A percentile compares a stretch with the other conserved stretches of the same genome.
These are phyloP conservation scores for Lepisosteus osseus DNA, from an alignment of 2,113 vertebrate species.

Conservation along the genomic window DNA sequence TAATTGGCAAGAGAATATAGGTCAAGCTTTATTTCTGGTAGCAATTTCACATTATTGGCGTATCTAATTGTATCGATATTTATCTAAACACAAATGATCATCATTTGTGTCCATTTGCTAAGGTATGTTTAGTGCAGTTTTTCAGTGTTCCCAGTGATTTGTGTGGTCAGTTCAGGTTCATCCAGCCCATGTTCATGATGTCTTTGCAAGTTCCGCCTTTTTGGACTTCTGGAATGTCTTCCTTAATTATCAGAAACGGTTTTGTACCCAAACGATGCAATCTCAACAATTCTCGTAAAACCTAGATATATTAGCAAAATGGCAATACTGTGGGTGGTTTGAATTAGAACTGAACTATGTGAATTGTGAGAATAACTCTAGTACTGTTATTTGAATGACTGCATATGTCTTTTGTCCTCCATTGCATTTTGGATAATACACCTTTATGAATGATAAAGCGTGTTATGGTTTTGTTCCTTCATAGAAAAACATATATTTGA, in stretches of 20 bases:
- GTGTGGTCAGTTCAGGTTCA: too few species aligned
- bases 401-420: constrained; percentile 35
- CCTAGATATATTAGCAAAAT: constrained; percentile 37
- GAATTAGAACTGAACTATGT: constrained; percentile 44
- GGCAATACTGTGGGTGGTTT: constrained; percentile 54
- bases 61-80: too few species aligned
- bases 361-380: constrained; percentile 28
- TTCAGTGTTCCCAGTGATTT: too few species aligned
- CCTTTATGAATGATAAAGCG: constrained; percentile 28
- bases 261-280: constrained; percentile 6
- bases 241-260: constrained; percentile 35
- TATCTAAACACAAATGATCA: too few species aligned
- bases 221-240: constrained; percentile 40
- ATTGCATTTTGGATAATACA: constrained; percentile 16
- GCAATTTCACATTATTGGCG: too few species aligned
- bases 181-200: too few species aligned
- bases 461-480: constrained; percentile 20
- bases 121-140: too few species aligned
- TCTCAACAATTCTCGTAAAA: constrained; percentile 26
- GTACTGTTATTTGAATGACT: constrained; percentile 62
- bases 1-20: too few species aligned
- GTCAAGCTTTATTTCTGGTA: too few species aligned
- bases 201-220: neutral
- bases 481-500: constrained; percentile 29
- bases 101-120: too few species aligned